These are phyloP conservation scores for Paragorgia papillata DNA, from an alignment of 92 coral and sea anemone species.

Conservation along the genomic window DNA sequence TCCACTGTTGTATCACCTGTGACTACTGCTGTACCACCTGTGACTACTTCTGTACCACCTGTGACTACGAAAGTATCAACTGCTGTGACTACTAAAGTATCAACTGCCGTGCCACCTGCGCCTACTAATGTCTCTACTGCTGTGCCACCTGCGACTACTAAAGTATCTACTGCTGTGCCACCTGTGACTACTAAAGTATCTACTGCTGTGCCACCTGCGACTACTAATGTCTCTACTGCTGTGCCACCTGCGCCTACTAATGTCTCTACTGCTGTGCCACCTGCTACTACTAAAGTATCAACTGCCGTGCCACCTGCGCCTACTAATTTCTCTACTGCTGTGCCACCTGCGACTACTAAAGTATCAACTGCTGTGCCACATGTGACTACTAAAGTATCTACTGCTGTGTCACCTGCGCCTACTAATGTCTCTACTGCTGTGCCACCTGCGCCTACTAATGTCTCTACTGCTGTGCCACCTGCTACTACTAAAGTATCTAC, in stretches of 20 bases:
- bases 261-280: neutral
- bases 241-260: neutral
- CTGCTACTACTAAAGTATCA: neutral
- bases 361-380: neutral
- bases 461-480: neutral
- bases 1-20: no score
- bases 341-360: neutral
- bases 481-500: neutral
- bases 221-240: neutral
- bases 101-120: constrained; percentile 1
- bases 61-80: neutral
- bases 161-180: neutral
- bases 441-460: neutral
- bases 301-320: neutral
- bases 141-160: neutral
- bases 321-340: no score
- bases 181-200: neutral
- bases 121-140: neutral
- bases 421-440: neutral
- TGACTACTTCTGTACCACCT: neutral
- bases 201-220: no score
- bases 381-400: neutral
- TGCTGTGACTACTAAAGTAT: neutral
- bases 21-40: neutral
- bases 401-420: neutral